phyloP scores from a whole-genome alignment of 2,888 invertebrate genomes.

The Monoplex corrugatus region DNA sequence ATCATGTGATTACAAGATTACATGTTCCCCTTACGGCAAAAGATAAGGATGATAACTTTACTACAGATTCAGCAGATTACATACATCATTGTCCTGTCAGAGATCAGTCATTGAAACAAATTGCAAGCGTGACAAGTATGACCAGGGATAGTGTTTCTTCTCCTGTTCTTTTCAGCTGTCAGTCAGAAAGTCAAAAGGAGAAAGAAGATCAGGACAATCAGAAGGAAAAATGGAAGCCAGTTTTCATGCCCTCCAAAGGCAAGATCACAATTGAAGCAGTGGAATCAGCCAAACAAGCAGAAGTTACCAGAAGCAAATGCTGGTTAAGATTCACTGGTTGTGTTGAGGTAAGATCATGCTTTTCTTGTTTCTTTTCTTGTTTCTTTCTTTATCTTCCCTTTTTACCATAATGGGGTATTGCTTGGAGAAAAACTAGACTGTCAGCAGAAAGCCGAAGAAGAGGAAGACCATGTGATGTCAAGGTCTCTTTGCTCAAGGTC shows the following conservation, averaged over 20 bases:
- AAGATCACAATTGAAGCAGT: background rate
- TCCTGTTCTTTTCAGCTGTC: background rate
- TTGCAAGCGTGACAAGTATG: background rate
- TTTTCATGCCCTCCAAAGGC: slow-evolving; percentile 11
- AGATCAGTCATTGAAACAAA: background rate
- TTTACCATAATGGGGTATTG: too few species aligned
- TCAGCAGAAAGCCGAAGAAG: too few species aligned
- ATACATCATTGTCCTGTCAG: too few species aligned
- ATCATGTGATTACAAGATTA: background rate
- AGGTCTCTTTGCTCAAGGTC: too few species aligned
- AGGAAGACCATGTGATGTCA: too few species aligned
- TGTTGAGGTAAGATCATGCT: slow-evolving; percentile 16
- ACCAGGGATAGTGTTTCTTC: background rate
- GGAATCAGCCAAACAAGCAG: background rate
- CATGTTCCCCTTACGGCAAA: background rate
- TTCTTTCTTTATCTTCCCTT: background rate
- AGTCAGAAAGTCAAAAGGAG: background rate
- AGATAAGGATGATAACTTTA: background rate
- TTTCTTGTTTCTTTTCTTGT: background rate
- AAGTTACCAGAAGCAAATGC: too few species aligned
- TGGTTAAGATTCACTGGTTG: slow-evolving; percentile 35
- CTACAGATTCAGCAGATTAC: background rate
- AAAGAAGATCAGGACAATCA: background rate
- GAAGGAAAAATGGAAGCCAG: background rate
- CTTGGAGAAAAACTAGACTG: too few species aligned